Base-by-base conservation (phyloP, 1,140 invertebrate genomes). In the Bombus balteatus region DNA sequence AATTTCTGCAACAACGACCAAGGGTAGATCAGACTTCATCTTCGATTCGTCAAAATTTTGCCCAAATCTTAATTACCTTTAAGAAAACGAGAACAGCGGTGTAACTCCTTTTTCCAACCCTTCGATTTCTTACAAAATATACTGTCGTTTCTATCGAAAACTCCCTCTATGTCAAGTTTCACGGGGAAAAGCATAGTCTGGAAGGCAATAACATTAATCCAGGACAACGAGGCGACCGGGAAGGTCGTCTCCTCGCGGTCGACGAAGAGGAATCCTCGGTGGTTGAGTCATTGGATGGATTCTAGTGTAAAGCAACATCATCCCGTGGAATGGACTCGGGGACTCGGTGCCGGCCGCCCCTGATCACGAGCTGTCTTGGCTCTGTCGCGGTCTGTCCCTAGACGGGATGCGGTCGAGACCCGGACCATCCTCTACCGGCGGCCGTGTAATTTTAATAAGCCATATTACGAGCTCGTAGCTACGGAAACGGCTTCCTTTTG, bases 371-470 rank as follows among this genome's bases (percentile, higher is more conserved):
- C 89, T 89, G 91, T 92, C 90, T 89, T 80, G 89, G 81, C 86
- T 81, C 77, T 89, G 92, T 92, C 91, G 92, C 83, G 93, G 91
- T 92, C 89, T 92, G 90, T 94, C 92, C 91, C 92, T 90, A 90
- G 92, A 91, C 91, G 89, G 92, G 92, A 92, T 94, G 94, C 87
- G 94, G 94, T 95, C 88, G 81, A 12, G 47, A 79, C 71, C 68
- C 84, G 57, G 59, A 57, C 83, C 84, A 74, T 83, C 32, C 66
- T 68, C 68, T 34, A 73, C 85, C 65, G 15, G 28, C 73, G 25
- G 88, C 81, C 81, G 86, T 95, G 93, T 94, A 95, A 95, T 95
- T 95, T 95, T 95, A 95, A 95, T 95, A 95, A 95, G 93, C 94
- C 92, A 85, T 93, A 94, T 95, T 94, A 95, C 93, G 91, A 89